Base-by-base conservation (phyloP, 2,797 vertebrate genomes). In the Benthosema pterotum region DNA sequence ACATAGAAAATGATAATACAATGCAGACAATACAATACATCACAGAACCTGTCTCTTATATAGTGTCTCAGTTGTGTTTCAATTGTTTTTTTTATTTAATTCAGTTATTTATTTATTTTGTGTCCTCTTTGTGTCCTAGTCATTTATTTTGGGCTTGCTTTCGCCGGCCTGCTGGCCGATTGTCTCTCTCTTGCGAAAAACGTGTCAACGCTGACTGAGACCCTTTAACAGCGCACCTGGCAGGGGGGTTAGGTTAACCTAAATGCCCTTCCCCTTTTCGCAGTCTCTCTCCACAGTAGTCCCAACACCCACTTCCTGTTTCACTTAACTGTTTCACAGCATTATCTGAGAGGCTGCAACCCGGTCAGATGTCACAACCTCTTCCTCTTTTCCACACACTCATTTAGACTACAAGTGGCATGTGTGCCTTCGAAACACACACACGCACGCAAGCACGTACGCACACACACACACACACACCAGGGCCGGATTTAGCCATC, bases 301-400 rank as follows among this genome's bases (percentile, higher is more conserved):
- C 25, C 25, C 71, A 72, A 69, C 57, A 25, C 48, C 63, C 16
- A 77, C 85, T 91, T 92, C 88, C 89, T 88, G 78, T 78, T 83
- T 82, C 55, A 38, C 61, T 54, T 74, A 79, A 65, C 62, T 54
- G 63, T 73, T 83, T 75, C 50, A 48, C 54, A 59, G 54, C 77
- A 86, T 85, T n/a, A 87, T 91, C 80, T 86, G 51, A 63, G 65
- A 60, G 61, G 18, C 60, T 84, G 50, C 63, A 72, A 75, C 71
- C 65, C 70, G 71, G 42, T 73, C 50, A 70, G 71, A 76, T 77
- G 74, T 83, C 72, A 81, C 63, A 58, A 48, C 16, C 53, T 77
- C 78, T 92, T 92, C 91, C 87, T 85, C 78, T 88, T 90, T 89
- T 67, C 32, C 12, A 48, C 19, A 54, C 60, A 63, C 13, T 49